Evolutionary conservation across 2,113 vertebrate genomes (phyloP).

Genomic region (Pogonocichla stellata): DNA sequence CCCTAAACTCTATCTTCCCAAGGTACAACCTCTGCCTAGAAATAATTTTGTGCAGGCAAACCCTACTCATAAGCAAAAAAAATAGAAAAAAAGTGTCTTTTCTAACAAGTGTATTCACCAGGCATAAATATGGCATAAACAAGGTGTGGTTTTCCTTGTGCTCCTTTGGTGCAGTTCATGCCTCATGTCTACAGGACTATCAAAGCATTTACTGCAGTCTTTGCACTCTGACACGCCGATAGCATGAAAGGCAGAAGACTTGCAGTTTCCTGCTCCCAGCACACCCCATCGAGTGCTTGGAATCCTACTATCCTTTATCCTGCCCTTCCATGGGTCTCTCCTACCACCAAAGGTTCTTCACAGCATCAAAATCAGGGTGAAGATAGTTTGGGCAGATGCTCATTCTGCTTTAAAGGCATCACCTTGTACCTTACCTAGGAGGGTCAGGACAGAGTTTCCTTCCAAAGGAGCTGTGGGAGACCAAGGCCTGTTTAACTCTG

Average conservation of each 20-base stretch:
- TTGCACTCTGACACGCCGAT: neutral
- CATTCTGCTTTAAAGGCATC: neutral
- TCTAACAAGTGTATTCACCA: neutral
- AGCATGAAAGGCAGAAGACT: neutral
- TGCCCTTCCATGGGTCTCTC: neutral
- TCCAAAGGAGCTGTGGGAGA: neutral
- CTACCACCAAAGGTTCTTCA: neutral
- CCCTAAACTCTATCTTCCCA: neutral
- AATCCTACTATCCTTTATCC: neutral
- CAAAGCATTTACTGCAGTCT: neutral
- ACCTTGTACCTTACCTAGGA: neutral
- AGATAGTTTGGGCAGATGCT: neutral
- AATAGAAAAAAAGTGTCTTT: fast-evolving
- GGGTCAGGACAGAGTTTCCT: neutral
- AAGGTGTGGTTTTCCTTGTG: neutral
- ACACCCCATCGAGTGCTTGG: neutral
- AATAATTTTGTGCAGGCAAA: neutral
- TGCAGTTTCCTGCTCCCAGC: neutral
- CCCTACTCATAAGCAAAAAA: neutral
- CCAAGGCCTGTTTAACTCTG: neutral
- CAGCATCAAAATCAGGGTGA: neutral
- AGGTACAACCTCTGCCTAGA: neutral
- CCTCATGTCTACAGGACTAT: neutral
- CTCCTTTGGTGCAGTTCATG: neutral
- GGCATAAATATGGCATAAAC: neutral